Percentiles rank a stretch among this genome's conserved stretches.
phyloP scores from a whole-genome alignment of 2,888 invertebrate species.

The Rutpela maculata region DNA sequence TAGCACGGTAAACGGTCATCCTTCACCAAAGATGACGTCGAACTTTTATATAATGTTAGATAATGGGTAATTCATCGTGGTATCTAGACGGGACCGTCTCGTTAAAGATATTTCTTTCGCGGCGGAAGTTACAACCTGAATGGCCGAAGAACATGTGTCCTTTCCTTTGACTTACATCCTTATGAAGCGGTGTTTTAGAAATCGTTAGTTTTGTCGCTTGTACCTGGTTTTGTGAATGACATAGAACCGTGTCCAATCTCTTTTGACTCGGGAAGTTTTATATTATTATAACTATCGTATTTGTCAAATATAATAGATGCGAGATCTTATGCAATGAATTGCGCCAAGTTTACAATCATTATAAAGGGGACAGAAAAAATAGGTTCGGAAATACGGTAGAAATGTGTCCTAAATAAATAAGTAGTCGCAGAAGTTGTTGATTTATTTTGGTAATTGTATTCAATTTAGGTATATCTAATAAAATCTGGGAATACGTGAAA shows the following conservation, averaged over 20 bases:
- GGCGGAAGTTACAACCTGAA: slow-evolving; percentile 50
- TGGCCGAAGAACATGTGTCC: slow-evolving; percentile 42
- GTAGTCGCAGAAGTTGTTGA: too few species aligned
- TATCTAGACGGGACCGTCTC: slow-evolving; percentile 46
- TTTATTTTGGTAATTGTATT: too few species aligned
- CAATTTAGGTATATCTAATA: too few species aligned
- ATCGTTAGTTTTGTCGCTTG: slow-evolving; percentile 48
- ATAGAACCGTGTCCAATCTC: slow-evolving; percentile 14
- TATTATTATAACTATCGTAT: slow-evolving; percentile 14
- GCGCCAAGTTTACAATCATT: not conserved
- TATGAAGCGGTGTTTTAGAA: slow-evolving; percentile 49
- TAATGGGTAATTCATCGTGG: slow-evolving; percentile 49
- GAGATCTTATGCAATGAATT: not conserved
- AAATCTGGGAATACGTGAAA: too few species aligned
- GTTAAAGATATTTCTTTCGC: slow-evolving; percentile 36
- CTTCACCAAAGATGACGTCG: slow-evolving; percentile 45
- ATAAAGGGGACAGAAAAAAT: too few species aligned
- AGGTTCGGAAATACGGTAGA: too few species aligned
- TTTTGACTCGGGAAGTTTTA: not conserved
- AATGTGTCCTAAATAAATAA: too few species aligned
- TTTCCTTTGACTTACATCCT: slow-evolving; percentile 43
- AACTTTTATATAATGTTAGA: slow-evolving; percentile 49
- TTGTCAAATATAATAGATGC: not conserved
- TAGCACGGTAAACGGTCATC: slow-evolving; percentile 48
- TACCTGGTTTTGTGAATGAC: slow-evolving; percentile 24